Evolutionary conservation across 2,797 vertebrate species (phyloP).

Genomic region (Rhynchotus rufescens): DNA sequence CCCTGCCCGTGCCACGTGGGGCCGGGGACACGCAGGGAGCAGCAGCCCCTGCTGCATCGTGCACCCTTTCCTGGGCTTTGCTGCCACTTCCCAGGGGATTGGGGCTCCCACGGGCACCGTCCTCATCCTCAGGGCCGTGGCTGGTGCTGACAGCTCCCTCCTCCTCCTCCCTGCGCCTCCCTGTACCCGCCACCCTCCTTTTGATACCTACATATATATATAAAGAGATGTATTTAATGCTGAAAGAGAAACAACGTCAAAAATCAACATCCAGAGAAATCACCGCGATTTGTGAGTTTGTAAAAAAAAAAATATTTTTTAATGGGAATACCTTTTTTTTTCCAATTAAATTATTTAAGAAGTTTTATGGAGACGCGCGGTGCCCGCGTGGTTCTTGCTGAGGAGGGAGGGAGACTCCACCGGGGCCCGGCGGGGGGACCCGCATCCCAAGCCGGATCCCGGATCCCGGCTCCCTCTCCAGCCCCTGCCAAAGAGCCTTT

Average conservation of each 20-base stretch:
- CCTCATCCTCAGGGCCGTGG: neutral
- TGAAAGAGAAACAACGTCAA: slow-evolving; percentile 31
- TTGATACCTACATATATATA: slow-evolving; percentile 56
- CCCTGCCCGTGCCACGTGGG: too few relatives aligned
- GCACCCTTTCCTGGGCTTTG: neutral
- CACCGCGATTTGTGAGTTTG: slow-evolving; percentile 77
- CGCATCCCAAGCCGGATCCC: too few relatives aligned
- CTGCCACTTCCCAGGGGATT: neutral
- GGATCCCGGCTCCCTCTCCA: neutral
- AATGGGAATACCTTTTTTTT: slow-evolving; percentile 82
- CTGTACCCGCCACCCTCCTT: slow-evolving; percentile 69
- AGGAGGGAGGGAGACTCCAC: neutral
- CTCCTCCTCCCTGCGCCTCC: neutral
- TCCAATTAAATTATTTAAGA: slow-evolving; percentile 94
- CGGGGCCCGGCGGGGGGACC: too few relatives aligned
- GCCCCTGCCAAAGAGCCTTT: slow-evolving; percentile 56
- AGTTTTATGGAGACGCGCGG: slow-evolving; percentile 79
- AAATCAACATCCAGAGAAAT: slow-evolving; percentile 52
- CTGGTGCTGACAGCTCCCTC: neutral
- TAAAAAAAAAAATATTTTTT: slow-evolving; percentile 81
- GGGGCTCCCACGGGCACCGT: neutral
- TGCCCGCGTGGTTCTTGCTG: slow-evolving; percentile 39
- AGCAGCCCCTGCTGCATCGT: neutral
- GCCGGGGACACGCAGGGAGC: neutral
- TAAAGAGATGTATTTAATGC: slow-evolving; percentile 80